Evolutionary conservation across 2,113 vertebrate genomes (phyloP).

Genomic region (Megalops atlanticus): DNA sequence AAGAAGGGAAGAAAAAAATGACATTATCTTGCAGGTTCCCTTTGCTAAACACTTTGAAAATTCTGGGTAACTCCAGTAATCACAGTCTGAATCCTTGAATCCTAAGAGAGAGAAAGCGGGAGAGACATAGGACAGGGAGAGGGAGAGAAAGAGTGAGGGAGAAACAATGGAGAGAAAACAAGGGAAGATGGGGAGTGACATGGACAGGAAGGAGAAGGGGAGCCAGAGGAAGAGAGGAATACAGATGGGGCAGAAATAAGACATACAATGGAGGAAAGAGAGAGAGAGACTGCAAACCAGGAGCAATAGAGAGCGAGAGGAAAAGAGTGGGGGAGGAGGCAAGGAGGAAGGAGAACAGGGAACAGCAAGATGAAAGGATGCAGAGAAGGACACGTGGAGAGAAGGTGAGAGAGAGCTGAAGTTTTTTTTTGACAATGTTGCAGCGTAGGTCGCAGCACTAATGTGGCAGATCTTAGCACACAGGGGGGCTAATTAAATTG

Average conservation of each 20-base stretch:
- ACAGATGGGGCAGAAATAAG: constrained; percentile 33
- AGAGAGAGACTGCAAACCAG: background rate
- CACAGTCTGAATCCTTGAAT: too few species aligned
- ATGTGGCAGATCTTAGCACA: constrained; percentile 39
- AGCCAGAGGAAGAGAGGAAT: background rate
- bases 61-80: too few species aligned
- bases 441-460: constrained; percentile 36
- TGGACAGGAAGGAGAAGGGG: background rate
- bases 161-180: background rate
- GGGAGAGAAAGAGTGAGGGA: background rate
- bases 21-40: too few species aligned
- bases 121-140: background rate
- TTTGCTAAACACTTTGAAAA: too few species aligned
- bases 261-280: constrained; percentile 9
- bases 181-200: background rate
- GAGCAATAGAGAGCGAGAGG: background rate
- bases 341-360: constrained; percentile 38
- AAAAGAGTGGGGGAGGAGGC: background rate
- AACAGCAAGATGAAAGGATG: background rate
- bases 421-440: constrained; percentile 31
- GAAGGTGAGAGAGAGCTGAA: background rate
- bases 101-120: constrained; percentile 9
- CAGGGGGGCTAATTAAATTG: constrained; percentile 57
- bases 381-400: background rate
- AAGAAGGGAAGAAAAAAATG: constrained; percentile 21